Base-by-base conservation (phyloP, 2,797 vertebrate species). In the Varecia variegata region DNA sequence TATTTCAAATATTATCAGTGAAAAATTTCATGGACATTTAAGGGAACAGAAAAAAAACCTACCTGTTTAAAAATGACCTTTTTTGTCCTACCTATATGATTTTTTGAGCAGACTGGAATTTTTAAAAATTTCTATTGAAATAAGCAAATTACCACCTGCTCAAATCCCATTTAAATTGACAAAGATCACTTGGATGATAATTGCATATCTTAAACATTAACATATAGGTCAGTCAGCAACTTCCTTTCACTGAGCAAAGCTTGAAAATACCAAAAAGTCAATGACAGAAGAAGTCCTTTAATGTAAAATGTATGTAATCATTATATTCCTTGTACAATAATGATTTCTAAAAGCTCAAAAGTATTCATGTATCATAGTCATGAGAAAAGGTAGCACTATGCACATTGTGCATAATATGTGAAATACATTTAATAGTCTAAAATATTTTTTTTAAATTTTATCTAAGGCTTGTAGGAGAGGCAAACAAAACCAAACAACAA, bases 1-100 rank as follows among this genome's bases (percentile, higher is more conserved):
- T 67, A 70, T 85, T 96, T 93, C 43, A 92, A 71, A 91, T 84
- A 89, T 65, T 74, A 45, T 82, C 54, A 67, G 20, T 88, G 43
- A 85, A 97, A 86, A 87, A 58, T 50, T 68, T 86, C 2, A 21
- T 91, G 68, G 79, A 56, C 62, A 91, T 84, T 91, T 89, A 71
- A 81, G 17, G 89, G 25, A 8, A 67, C 32, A 62, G 3, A 85
- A 47, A 85, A 91, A 94, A 90, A 35, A 14, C 18, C 68, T 74
- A 27, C 27, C 21, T 50, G 86, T 91, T 74, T 30, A 56, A 94
- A 92, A 92, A 87, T 70, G 38, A 50, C 38, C 20, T 47, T 71
- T 88, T 60, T 85, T 91, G 73, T 84, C 52, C 45, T 86, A 7
- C 47, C 52, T 86, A 7, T 5, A 21, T 81, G 60, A 85, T 74